Conservation (phyloP, 2,888 invertebrate genomes). For the Plebejus argus region DNA sequence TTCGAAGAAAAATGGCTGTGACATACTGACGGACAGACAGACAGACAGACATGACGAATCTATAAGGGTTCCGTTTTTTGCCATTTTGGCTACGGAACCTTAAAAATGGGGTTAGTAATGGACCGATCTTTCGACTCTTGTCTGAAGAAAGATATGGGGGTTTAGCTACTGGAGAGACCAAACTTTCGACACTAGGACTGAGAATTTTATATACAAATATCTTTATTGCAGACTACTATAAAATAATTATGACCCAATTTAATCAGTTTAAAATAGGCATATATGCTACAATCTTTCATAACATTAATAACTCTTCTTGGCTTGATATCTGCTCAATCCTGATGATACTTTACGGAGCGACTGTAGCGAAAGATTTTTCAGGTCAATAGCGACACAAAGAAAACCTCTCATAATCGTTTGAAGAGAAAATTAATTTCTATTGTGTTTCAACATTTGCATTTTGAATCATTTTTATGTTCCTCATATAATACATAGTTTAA, state of each 20-base stretch:
- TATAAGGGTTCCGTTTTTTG: too few species aligned
- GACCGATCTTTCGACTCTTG: too few species aligned
- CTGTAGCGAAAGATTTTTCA: constrained; percentile 11
- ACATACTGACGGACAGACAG: too few species aligned
- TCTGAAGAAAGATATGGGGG: background rate
- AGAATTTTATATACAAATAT: too few species aligned
- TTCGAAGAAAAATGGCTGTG: too few species aligned
- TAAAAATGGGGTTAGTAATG: too few species aligned
- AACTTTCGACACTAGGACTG: background rate
- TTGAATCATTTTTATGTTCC: background rate
- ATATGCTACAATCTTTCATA: too few species aligned
- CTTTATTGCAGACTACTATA: too few species aligned
- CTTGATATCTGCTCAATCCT: background rate
- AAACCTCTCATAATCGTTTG: constrained; percentile 22
- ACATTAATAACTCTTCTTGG: background rate
- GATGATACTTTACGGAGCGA: background rate
- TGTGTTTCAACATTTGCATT: background rate
- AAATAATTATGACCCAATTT: background rate
- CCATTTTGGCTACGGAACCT: too few species aligned
- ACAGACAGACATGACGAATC: too few species aligned
- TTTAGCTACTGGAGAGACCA: background rate
- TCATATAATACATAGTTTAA: background rate
- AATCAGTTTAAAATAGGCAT: background rate
- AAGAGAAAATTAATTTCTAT: background rate
- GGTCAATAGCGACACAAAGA: constrained; percentile 19